Conservation (phyloP, 2,113 vertebrate genomes). For the Callospermophilus lateralis region DNA sequence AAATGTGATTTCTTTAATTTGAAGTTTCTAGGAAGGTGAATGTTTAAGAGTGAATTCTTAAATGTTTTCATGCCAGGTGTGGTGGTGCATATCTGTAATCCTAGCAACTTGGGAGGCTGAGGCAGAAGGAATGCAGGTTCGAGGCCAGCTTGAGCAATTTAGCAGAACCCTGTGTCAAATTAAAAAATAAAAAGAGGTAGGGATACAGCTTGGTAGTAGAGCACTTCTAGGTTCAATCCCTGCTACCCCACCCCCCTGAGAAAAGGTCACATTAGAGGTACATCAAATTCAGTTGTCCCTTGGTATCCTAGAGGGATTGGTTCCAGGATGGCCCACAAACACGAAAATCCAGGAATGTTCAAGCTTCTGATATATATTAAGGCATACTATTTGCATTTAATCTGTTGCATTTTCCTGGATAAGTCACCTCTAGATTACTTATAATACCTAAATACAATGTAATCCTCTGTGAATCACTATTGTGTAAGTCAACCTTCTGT, state of each 20-base stretch:
- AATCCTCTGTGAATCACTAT: background rate
- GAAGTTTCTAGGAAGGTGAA: constrained; percentile 3
- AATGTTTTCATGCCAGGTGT: background rate
- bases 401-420: background rate
- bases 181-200: no score
- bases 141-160: background rate
- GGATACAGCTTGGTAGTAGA: no score
- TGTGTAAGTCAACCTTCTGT: no score
- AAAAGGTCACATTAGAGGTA: background rate
- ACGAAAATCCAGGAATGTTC: background rate
- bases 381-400: background rate
- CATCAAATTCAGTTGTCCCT: background rate
- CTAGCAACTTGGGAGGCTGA: no score
- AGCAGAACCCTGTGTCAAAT: background rate
- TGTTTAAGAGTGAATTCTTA: background rate
- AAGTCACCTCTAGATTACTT: background rate
- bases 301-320: background rate
- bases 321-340: background rate
- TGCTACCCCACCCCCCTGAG: no score
- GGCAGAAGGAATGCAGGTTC: no score
- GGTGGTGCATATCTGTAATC: no score
- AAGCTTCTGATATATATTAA: background rate
- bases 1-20: constrained; percentile 5
- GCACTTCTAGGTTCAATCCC: no score
- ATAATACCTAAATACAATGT: background rate